Evolutionary conservation across 2,113 vertebrate genomes (phyloP).

Genomic region (human): DNA sequence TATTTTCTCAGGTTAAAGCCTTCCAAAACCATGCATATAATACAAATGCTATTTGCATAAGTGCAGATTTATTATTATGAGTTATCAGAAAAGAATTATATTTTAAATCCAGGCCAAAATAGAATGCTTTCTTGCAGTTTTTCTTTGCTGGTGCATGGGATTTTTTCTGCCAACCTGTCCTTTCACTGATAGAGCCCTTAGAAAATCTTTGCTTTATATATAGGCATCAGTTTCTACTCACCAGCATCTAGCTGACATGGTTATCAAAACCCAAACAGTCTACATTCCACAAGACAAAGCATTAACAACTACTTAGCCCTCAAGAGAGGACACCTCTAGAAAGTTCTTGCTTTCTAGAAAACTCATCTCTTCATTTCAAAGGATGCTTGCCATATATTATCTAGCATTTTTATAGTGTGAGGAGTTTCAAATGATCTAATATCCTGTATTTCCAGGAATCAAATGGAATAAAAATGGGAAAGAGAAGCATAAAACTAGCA

Average conservation of each 20-base stretch:
- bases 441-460: neutral
- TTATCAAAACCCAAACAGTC: neutral
- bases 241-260: neutral
- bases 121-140: neutral
- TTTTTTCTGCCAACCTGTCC: neutral
- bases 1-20: neutral
- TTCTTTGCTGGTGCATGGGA: neutral
- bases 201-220: neutral
- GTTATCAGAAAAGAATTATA: neutral
- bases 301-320: neutral
- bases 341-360: neutral
- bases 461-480: neutral
- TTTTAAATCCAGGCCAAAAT: neutral
- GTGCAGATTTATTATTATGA: neutral
- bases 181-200: neutral
- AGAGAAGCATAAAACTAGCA: neutral
- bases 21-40: neutral
- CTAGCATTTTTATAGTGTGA: neutral
- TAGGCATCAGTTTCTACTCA: neutral
- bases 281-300: neutral
- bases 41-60: neutral
- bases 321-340: neutral
- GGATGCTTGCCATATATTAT: neutral
- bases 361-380: neutral
- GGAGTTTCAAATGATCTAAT: neutral